Evolutionary conservation across 1,140 invertebrate species (phyloP).

Genomic region (Macrostomum lignano): DNA sequence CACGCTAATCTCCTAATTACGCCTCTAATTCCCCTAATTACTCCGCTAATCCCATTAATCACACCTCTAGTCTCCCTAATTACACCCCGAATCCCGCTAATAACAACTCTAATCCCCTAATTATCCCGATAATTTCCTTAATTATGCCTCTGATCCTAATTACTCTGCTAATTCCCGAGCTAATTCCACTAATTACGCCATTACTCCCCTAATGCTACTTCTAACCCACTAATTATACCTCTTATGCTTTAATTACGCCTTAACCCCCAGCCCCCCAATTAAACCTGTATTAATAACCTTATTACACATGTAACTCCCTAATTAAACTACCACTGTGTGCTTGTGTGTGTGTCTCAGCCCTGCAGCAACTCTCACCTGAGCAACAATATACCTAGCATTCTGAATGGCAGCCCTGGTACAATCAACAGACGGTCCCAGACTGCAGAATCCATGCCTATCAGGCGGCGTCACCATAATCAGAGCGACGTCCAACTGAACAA

Average conservation of each 20-base stretch:
- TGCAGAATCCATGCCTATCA: constrained; percentile 60
- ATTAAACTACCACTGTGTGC: background rate
- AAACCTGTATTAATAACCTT: background rate
- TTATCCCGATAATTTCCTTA: too few species aligned
- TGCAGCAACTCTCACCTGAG: too few species aligned
- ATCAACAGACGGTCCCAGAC: constrained; percentile 64
- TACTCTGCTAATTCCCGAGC: too few species aligned
- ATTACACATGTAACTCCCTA: constrained; percentile 14
- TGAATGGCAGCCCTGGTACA: constrained; percentile 51
- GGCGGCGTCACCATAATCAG: constrained; percentile 55
- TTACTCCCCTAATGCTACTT: background rate
- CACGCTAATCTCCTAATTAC: constrained; percentile 34
- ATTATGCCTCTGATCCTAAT: too few species aligned
- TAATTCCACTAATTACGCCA: too few species aligned
- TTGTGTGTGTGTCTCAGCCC: too few species aligned
- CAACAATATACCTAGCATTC: constrained; percentile 56
- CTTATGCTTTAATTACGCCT: background rate
- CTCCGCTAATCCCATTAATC: constrained; percentile 50
- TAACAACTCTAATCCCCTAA: too few species aligned
- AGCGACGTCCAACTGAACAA: constrained; percentile 53
- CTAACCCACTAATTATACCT: background rate
- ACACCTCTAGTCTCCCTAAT: constrained; percentile 35
- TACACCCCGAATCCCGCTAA: background rate
- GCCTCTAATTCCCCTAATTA: constrained; percentile 32
- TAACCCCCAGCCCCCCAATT: background rate